A percentile compares a stretch with the other conserved stretches of the same genome.
Evolutionary conservation across 2,888 invertebrate genomes (phyloP).

Genomic region (Pachliopta kotzebuea): DNA sequence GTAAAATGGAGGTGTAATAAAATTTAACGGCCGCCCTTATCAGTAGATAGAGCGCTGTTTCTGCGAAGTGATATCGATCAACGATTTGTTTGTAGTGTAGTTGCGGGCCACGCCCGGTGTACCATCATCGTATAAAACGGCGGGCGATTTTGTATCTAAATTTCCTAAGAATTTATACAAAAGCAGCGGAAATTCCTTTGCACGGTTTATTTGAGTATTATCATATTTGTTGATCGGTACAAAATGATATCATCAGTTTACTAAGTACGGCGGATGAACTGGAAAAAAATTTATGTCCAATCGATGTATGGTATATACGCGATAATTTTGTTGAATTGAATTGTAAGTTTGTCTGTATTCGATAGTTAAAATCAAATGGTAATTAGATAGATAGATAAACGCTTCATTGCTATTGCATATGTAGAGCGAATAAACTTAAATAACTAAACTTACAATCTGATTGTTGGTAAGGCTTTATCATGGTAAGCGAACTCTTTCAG

Average conservation of each 20-base stretch:
- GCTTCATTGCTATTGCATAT: too few species aligned
- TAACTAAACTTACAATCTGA: too few species aligned
- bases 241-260: slow-evolving; percentile 23
- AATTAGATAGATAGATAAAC: too few species aligned
- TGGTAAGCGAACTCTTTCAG: too few species aligned
- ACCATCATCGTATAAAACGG: neutral
- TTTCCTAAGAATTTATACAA: neutral
- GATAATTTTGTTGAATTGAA: too few species aligned
- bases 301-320: too few species aligned
- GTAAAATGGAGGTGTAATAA: slow-evolving; percentile 7
- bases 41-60: slow-evolving; percentile 15
- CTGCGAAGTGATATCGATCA: slow-evolving; percentile 23
- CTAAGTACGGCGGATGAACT: slow-evolving; percentile 19
- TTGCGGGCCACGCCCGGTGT: slow-evolving; percentile 17
- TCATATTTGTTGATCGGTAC: neutral
- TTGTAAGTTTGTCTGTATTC: too few species aligned
- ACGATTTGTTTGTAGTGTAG: slow-evolving; percentile 11
- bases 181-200: slow-evolving; percentile 4
- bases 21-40: slow-evolving; percentile 24
- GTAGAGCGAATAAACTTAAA: too few species aligned
- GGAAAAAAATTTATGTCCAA: too few species aligned
- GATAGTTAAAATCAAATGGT: too few species aligned
- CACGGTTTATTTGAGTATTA: too few species aligned
- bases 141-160: neutral
- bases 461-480: too few species aligned